These are phyloP conservation scores for Spodoptera littoralis DNA, from an alignment of 2,888 invertebrate species.

Conservation along the genomic window DNA sequence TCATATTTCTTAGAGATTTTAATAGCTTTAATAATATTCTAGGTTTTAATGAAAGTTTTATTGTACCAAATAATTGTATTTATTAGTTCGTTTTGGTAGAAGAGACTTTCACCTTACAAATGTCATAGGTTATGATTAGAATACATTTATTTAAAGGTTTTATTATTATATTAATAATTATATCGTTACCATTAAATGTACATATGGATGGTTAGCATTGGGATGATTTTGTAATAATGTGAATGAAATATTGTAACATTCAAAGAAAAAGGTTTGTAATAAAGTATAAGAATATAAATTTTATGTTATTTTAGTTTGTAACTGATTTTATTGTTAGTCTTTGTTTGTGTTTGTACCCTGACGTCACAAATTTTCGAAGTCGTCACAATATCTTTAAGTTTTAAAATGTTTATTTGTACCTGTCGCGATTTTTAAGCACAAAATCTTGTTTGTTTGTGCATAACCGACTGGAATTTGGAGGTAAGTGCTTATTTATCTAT, in stretches of 20 bases:
- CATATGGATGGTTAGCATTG: conserved; percentile 70
- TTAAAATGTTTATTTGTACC: neutral
- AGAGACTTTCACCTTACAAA: conserved; percentile 82
- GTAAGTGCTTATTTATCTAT: conserved; percentile 46
- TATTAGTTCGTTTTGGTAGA: conserved; percentile 83
- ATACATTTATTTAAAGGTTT: conserved; percentile 78
- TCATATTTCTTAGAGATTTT: conserved; percentile 80
- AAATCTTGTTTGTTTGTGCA: conserved; percentile 7
- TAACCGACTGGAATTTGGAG: conserved; percentile 18
- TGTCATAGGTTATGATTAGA: conserved; percentile 78
- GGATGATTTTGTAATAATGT: conserved; percentile 70
- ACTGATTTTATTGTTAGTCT: conserved; percentile 8
- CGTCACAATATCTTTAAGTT: conserved; percentile 36
- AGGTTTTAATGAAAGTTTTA: conserved; percentile 77
- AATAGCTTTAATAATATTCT: conserved; percentile 85
- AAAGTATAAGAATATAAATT: conserved; percentile 77
- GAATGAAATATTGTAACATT: conserved; percentile 75
- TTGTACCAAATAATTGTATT: conserved; percentile 88
- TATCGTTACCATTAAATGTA: conserved; percentile 84
- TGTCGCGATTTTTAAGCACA: conserved; percentile 1
- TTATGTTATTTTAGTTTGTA: conserved; percentile 61
- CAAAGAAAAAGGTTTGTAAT: conserved; percentile 77
- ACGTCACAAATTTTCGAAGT: conserved; percentile 10
- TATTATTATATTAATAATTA: conserved; percentile 71
- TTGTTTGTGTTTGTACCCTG: conserved; percentile 7